These are phyloP conservation scores for Pithecia hirsuta DNA, from an alignment of 2,797 vertebrate genomes.

Conservation along the genomic window DNA sequence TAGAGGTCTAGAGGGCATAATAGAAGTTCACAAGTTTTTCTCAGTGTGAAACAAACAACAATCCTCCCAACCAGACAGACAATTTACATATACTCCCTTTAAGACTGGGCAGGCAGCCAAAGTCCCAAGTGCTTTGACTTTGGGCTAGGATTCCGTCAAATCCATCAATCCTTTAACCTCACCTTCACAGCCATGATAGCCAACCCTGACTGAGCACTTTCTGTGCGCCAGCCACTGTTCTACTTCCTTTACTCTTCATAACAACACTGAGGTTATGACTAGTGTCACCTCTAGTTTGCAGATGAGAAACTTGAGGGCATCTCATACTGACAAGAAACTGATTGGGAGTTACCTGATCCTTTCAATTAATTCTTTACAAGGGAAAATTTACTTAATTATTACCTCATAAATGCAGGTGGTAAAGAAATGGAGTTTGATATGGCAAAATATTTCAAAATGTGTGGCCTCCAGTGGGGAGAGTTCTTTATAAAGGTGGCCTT, in stretches of 20 bases:
- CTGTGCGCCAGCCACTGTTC: neutral
- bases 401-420: neutral
- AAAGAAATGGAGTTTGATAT: neutral
- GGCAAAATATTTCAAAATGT: conserved; percentile 13
- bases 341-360: neutral
- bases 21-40: neutral
- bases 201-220: neutral
- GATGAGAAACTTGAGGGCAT: neutral
- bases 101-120: neutral
- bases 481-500: neutral
- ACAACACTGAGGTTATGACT: neutral
- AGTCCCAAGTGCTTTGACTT: neutral
- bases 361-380: neutral
- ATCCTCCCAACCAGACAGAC: neutral
- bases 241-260: neutral
- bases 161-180: neutral
- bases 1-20: neutral
- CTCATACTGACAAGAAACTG: neutral
- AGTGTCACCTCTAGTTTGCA: neutral
- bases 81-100: neutral
- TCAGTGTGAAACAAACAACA: conserved; percentile 13
- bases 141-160: neutral
- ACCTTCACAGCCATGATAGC: neutral
- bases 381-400: neutral
- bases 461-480: neutral